Conservation (phyloP, 2,113 vertebrate genomes). For the Syrmaticus mikado region DNA sequence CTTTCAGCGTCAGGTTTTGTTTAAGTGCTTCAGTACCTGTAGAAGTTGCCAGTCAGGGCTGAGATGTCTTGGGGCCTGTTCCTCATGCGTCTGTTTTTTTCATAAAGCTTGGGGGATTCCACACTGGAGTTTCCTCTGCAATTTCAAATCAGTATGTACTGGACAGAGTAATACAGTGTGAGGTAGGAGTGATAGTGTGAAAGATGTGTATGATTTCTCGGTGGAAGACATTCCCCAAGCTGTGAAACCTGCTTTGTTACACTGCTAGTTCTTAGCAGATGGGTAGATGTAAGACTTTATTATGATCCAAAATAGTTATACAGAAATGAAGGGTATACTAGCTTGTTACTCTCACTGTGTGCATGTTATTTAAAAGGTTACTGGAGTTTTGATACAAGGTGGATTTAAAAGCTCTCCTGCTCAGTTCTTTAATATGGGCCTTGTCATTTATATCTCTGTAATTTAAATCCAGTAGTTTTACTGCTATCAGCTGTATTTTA, state of each 20-base stretch:
- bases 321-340: slow-evolving; percentile 18
- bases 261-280: slow-evolving; percentile 1
- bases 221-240: background rate
- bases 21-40: background rate
- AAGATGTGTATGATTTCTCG: background rate
- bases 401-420: background rate
- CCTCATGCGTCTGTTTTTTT: background rate
- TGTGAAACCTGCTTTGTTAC: slow-evolving; percentile 8
- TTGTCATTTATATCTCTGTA: background rate
- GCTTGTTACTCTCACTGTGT: background rate
- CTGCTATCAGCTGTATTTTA: background rate
- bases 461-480: background rate
- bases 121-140: background rate
- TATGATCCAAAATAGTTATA: slow-evolving; percentile 11
- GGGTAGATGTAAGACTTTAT: background rate
- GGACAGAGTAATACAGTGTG: background rate
- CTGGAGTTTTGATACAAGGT: slow-evolving; percentile 9
- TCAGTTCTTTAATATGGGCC: background rate
- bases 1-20: background rate
- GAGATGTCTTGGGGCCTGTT: background rate
- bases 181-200: background rate
- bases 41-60: background rate
- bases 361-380: background rate
- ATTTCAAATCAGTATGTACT: background rate
- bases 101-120: background rate